Base-by-base conservation (phyloP, 2,797 vertebrate species). In the Borostomias antarcticus region DNA sequence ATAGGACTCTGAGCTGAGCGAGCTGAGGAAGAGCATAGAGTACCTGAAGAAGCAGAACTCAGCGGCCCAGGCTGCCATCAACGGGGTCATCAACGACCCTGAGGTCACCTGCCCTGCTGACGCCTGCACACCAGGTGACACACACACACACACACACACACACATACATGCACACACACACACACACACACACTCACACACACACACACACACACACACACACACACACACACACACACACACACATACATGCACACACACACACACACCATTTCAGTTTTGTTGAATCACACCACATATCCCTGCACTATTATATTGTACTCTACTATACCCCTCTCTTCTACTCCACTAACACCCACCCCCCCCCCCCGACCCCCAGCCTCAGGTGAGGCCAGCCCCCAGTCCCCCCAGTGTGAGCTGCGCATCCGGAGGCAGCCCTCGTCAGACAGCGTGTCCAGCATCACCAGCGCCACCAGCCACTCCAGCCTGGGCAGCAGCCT, bases 11-110 rank as follows among this genome's bases (percentile, higher is more conserved):
- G 94, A 96, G 76, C 83, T 96, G 80, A 95, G 91, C 0, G 94
- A 95, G 70, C 88, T 95, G 82, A 91, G 92, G 75, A 95, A 94
- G 85, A 95, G 93, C 23, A 95, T 96, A 15, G 95, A 96, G 43
- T 78, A 92, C 2, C 82, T 96, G 51, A 95, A 95, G 86, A 94
- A 91, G 61, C 94, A 95, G 83, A 95, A 95, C 25, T 91, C 91
- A 50, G 91, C 88, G 64, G 91, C 93, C 19, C 95, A 96, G 86
- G 92, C 92, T 72, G 93, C 94, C 69, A 94, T 95, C 73, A 95
- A 93, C 2, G 92, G 91, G 62, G 93, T 93, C 57, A 93, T 95
- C 75, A 95, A 95, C 86, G 90, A 92, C 0, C 91, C 94, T 0
- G 93, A 94, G 74, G 90, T 91, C 72, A 87, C 70, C 69, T 92